These are phyloP conservation scores for Potorous gilbertii DNA, from an alignment of 2,797 vertebrate species.

Conservation along the genomic window DNA sequence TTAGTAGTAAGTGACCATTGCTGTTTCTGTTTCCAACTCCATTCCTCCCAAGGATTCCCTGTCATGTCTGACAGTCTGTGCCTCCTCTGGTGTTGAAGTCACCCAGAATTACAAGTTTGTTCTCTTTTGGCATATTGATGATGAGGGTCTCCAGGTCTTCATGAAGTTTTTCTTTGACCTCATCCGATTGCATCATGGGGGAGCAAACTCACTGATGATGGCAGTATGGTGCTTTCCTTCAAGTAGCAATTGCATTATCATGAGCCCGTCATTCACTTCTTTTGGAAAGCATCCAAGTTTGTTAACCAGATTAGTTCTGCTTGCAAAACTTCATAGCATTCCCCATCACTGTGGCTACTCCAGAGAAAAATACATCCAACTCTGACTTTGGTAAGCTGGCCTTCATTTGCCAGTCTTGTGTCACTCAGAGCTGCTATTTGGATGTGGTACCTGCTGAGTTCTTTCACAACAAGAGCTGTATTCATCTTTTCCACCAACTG, in stretches of 20 bases:
- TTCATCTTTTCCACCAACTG: not conserved
- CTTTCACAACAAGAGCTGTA: not conserved
- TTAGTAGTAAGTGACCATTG: not conserved
- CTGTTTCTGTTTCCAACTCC: not conserved
- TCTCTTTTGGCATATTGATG: not conserved
- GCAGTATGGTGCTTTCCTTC: not conserved
- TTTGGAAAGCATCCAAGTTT: not conserved
- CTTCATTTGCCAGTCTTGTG: not conserved
- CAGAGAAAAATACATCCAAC: not conserved
- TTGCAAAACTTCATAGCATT: not conserved
- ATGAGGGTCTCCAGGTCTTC: not conserved
- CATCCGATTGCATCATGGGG: not conserved
- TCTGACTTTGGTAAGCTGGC: not conserved
- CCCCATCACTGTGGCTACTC: not conserved
- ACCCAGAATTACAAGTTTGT: not conserved
- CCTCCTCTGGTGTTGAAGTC: not conserved
- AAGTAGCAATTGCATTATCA: not conserved
- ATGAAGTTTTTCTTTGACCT: not conserved
- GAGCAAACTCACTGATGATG: not conserved
- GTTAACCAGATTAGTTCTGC: not conserved
- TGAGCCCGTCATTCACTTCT: not conserved
- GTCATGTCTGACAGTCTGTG: not conserved
- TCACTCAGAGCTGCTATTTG: not conserved
- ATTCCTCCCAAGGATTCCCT: not conserved
- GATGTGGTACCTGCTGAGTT: not conserved